Base-by-base conservation (phyloP, 2,888 invertebrate species). In the Resseliella maxima region DNA sequence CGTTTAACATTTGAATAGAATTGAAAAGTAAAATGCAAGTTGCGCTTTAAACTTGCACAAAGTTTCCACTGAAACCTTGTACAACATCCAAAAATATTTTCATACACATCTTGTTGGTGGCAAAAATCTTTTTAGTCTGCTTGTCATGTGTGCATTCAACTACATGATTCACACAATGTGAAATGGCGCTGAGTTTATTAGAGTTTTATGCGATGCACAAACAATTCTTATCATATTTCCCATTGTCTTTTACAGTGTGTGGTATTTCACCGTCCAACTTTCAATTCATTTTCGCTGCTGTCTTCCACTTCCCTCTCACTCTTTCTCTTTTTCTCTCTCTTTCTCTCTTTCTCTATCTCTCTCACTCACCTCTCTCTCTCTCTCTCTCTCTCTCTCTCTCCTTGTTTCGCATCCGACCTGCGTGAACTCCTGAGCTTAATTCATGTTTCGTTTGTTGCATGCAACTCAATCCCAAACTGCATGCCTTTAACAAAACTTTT, bases 21-120 rank as follows among this genome's bases (percentile, higher is more conserved):
- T 72, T 72, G 72, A 31, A 72, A 72, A 31, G 72, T 72, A 31
- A 72, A 59, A 72, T 72, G 72, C 72, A 72, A 72, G 72, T 72
- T 72, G n/a, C 31, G 72, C 31, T 72, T 27, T 12, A n/a, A 72
- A 72, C 72, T 72, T 31, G n/a, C 15, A n/a, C 35, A 72, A 72
- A 72, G 72, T 72, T 72, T 72, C 0, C 5, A 31, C 24, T 5
- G 35, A 72, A 72, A 31, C 31, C 72, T 72, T 31, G 72, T 72
- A 35, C 35, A 72, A 72, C 72, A 72, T 31, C 31, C 72, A 27
- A 59, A n/a, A 72, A 72, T 72, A 72, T 31, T 72, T 72, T 72
- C 31, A 31, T 72, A 31, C 35, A 72, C 31, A 18, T 72, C 12
- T 72, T 31, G 72, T 72, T 72, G 72, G 5, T 31, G 72, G 24